A percentile compares a stretch with the other conserved stretches of the same genome.
Evolutionary conservation across 2,888 invertebrate species (phyloP).

Genomic region (Drepanosiphum platanoidis): DNA sequence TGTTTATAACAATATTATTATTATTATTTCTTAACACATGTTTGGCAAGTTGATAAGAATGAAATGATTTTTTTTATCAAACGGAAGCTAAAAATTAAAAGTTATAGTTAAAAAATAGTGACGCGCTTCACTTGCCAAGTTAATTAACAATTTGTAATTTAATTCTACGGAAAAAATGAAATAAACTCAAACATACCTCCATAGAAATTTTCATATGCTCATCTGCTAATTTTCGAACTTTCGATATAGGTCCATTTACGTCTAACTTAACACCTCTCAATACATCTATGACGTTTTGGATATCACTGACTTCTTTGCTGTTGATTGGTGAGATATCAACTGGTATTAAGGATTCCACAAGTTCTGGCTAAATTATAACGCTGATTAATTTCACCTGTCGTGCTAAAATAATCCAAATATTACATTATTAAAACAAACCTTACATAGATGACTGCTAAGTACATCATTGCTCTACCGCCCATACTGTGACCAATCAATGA

Average conservation of each 20-base stretch:
- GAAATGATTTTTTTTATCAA: no score
- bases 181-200: conserved; percentile 49
- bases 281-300: conserved; percentile 75
- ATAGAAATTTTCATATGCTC: conserved; percentile 70
- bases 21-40: no score
- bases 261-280: conserved; percentile 74
- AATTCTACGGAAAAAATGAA: no score
- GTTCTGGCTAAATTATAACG: conserved; percentile 57
- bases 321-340: conserved; percentile 79
- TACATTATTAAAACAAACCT: conserved; percentile 64
- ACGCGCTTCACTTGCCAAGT: no score
- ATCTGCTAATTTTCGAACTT: conserved; percentile 77
- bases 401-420: conserved; percentile 9
- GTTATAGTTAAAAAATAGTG: no score
- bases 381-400: background rate
- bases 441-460: conserved; percentile 79
- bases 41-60: no score
- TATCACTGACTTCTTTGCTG: conserved; percentile 73
- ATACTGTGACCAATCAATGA: conserved; percentile 90
- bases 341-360: conserved; percentile 75
- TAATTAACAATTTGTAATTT: no score
- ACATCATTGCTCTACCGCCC: conserved; percentile 94
- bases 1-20: no score
- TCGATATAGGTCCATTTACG: conserved; percentile 74
- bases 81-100: no score